These are phyloP conservation scores for Tenthredo amoena DNA, from an alignment of 2,888 invertebrate species.

Conservation along the genomic window DNA sequence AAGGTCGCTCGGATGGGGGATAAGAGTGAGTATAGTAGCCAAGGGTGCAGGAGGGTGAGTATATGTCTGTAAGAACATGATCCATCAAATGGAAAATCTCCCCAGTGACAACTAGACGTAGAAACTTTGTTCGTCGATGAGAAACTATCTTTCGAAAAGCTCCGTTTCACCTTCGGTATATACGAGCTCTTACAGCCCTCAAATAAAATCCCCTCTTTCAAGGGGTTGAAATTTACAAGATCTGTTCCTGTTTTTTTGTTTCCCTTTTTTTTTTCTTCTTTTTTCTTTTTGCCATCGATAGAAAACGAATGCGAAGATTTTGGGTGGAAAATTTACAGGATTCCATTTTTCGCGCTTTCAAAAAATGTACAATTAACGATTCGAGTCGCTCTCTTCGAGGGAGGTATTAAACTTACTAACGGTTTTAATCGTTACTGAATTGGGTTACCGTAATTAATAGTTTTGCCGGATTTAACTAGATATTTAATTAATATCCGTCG, in stretches of 20 bases:
- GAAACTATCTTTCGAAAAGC: conserved; percentile 11
- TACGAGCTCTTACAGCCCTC: background rate
- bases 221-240: background rate
- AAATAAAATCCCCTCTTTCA: background rate
- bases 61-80: conserved; percentile 6
- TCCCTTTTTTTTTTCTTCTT: too few relatives aligned
- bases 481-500: background rate
- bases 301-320: too few relatives aligned
- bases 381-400: background rate
- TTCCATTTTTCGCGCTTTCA: background rate
- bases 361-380: background rate
- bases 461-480: background rate
- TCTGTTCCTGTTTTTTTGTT: background rate
- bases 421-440: background rate
- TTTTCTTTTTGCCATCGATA: too few relatives aligned
- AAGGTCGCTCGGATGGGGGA: background rate
- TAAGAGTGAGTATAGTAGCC: background rate
- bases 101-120: background rate
- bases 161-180: background rate
- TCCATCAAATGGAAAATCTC: conserved; percentile 33
- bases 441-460: background rate
- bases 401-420: background rate
- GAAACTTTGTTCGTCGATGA: background rate
- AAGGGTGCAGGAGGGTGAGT: background rate
- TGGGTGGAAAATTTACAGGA: too few relatives aligned